Evolutionary conservation across 1,140 invertebrate species (phyloP), one percentile per base, ranked within the genome.

Genomic region (Pseudomyrmex concolor): DNA sequence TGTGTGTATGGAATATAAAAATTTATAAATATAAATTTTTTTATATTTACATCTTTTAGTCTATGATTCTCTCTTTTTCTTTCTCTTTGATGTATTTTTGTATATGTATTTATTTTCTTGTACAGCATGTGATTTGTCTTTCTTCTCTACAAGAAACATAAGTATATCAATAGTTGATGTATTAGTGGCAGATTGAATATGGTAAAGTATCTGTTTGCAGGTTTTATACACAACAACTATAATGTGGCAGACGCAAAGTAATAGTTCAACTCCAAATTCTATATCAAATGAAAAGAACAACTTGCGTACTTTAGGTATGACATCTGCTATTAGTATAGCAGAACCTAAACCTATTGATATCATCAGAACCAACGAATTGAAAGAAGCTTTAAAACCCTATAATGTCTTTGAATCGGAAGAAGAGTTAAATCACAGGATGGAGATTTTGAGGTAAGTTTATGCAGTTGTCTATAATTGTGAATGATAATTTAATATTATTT

Each of bases 321-420:
- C 98, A 5, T 98, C 98, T 48, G 98, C 98, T 62, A 98, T 99
- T 83, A 99, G 97, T 87, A 95, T 97, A 89, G 98, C 98, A 89
- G 95, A 95, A 68, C 98, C 99, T 17, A 98, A 98, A 92, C 96
- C 96, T 1, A 95, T 96, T 86, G 99, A 99, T 94, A 91, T 97
- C 73, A 95, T 96, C 86, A 96, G 97, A 85, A 98, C 98, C 0
- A 95, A 95, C 54, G 98, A 99, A 89, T 94, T 99, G 13, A 96
- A 97, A 88, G 96, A 97, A 89, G 96, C 96, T 22, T 94, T 99
- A 5, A 96, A 96, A 89, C 97, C 97, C n/a, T 98, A 97, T 94
- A 97, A 97, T 91, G 97, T 99, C 12, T 99, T 98, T 93, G 98
- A 99, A 94, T 96, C 97, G 19, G 97, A 99, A 85, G 96, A 96